Evolutionary conservation across 2,113 vertebrate species (phyloP), one percentile per base, ranked within the genome.

Genomic region (Nestor notabilis): DNA sequence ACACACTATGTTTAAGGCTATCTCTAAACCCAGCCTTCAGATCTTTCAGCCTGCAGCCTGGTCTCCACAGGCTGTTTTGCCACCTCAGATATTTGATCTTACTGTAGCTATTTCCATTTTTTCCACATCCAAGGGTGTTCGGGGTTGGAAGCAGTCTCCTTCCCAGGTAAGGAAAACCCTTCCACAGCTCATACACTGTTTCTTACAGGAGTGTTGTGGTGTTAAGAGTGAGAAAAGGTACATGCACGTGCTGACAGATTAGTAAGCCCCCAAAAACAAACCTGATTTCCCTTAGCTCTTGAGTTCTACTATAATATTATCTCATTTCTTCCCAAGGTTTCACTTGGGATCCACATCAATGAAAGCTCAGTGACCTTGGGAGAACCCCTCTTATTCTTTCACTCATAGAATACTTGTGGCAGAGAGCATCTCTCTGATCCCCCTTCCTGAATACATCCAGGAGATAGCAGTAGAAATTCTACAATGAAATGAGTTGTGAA

Each of bases 171-270:
- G 35, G 17, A 75, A 85, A 65, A 35, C 1, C 3, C 28, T 84
- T 58, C 37, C 52, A 7, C 7, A 39, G 19, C 14, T 82, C 37
- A 55, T 0, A 3, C 1, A 3, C 7, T 0, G 3, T 19, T 33
- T 58, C 17, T 58, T 21, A 14, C 8, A 41, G 37, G 10, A 39
- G 13, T 10, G 14, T 11, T 23, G 29, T 44, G 13, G 17, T 2
- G 1, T 35, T 44, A 49, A 49, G 39, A 66, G n/a, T 4, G 27
- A 90, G 72, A 23, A 41, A 52, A 72, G 11, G 11, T 53, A 8
- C 11, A 29, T 1, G 5, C 52, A 20, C 37, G 2, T 6, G 13
- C 23, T 64, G 53, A 29, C 19, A 60, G 66, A 66, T 43, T 13
- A 68, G 13, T 17, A 37, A 81, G 16, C 7, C 35, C 52, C 10